Evolutionary conservation across 2,888 invertebrate genomes (phyloP).

Genomic region (Aromia moschata): DNA sequence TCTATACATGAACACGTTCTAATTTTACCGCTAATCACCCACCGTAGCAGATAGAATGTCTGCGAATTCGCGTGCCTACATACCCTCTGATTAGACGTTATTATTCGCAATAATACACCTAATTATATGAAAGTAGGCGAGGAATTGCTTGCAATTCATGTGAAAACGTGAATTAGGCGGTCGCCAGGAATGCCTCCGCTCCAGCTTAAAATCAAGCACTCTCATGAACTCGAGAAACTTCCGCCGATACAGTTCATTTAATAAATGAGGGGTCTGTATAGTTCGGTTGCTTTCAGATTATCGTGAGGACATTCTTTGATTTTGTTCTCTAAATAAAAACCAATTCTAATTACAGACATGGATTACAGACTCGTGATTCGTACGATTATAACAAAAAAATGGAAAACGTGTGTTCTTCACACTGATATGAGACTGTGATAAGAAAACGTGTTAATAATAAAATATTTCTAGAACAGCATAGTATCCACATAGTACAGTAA

Average conservation of each 20-base stretch:
- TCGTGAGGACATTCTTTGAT: no score
- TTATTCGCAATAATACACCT: conserved; percentile 8
- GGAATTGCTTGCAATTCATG: conserved; percentile 15
- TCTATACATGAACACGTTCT: conserved; percentile 7
- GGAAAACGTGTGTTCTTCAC: no score
- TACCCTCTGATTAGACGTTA: conserved; percentile 19
- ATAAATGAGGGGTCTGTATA: conserved; percentile 6
- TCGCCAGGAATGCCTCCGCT: not conserved
- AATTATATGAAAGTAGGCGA: conserved; percentile 6
- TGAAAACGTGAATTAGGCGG: conserved; percentile 1
- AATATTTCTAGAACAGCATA: no score
- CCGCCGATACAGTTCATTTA: not conserved
- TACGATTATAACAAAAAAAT: no score
- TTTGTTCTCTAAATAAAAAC: no score
- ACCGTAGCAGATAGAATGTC: conserved; percentile 9
- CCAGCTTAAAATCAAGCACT: conserved; percentile 6
- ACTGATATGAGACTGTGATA: no score
- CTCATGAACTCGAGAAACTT: not conserved
- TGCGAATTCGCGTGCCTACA: conserved; percentile 3
- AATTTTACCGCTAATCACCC: conserved; percentile 18
- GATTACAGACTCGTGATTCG: no score
- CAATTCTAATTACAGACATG: no score
- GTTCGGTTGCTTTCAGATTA: not conserved
- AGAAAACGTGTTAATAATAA: no score
- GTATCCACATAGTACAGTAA: no score